These are phyloP conservation scores for Muscidifurax raptorellus DNA, from an alignment of 1,140 invertebrate genomes.

Conservation along the genomic window DNA sequence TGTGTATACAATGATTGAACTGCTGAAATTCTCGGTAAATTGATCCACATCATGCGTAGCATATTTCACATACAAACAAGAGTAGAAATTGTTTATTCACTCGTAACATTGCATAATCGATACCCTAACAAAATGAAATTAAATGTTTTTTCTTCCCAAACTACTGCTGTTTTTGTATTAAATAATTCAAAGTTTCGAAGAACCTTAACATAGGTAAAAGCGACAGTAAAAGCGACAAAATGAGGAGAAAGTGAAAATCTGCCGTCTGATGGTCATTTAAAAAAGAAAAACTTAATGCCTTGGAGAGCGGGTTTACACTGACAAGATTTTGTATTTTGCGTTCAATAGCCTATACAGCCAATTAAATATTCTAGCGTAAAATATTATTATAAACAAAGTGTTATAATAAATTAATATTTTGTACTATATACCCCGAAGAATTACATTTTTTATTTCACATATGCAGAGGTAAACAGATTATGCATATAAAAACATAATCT, in stretches of 20 bases:
- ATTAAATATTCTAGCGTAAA: background rate
- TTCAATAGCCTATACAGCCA: background rate
- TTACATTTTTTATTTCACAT: background rate
- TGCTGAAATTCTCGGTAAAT: no score
- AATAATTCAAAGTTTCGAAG: background rate
- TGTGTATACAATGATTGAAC: no score
- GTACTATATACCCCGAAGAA: background rate
- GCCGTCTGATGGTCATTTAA: background rate
- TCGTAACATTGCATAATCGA: no score
- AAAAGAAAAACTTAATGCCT: background rate
- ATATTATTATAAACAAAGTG: background rate
- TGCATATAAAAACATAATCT: background rate
- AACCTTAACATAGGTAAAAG: background rate
- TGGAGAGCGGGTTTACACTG: no score
- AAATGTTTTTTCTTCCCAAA: no score
- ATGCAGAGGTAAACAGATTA: background rate
- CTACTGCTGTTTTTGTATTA: no score
- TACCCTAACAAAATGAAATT: no score
- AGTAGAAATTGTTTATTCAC: no score
- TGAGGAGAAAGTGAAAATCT: slow-evolving; percentile 15
- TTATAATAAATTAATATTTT: background rate
- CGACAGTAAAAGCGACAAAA: slow-evolving; percentile 1
- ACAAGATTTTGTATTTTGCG: background rate
- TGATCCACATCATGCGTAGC: no score
- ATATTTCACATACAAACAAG: no score